Evolutionary conservation across 2,113 vertebrate species (phyloP).

Genomic region (Xyrauchen texanus): DNA sequence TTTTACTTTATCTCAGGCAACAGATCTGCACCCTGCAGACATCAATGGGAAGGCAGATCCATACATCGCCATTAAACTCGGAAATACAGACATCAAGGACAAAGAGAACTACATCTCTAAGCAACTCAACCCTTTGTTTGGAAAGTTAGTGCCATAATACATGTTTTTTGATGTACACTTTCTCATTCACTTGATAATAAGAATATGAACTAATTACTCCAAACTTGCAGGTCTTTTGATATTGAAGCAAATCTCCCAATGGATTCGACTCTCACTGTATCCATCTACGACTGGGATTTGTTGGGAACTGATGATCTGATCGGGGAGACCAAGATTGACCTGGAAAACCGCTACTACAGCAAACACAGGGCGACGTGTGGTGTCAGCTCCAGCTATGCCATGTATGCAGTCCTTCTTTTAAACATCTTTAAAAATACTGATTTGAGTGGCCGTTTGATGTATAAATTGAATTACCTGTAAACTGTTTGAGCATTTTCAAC

Average conservation of each 20-base stretch:
- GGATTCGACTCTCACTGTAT: constrained; percentile 95
- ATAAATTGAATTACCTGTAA: no score
- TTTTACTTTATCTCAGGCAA: constrained; percentile 78
- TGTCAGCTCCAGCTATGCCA: constrained; percentile 82
- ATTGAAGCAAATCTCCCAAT: constrained; percentile 95
- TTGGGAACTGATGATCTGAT: constrained; percentile 97
- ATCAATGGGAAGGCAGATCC: constrained; percentile 98
- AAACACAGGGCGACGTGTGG: constrained; percentile 95
- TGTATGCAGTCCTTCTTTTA: constrained; percentile 69
- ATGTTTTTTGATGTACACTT: not conserved
- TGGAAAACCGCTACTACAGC: constrained; percentile 98
- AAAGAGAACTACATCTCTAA: constrained; percentile 99
- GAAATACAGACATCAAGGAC: constrained; percentile 93
- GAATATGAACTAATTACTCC: not conserved
- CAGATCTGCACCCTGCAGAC: constrained; percentile 93
- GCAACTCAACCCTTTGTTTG: constrained; percentile 95
- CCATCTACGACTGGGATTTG: constrained; percentile 96
- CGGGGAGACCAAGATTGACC: constrained; percentile 94
- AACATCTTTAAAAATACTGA: no score
- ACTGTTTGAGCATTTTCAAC: no score
- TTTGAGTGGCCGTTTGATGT: no score
- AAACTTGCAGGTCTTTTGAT: constrained; percentile 85
- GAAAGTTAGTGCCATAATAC: constrained; percentile 82
- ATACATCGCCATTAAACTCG: constrained; percentile 90
- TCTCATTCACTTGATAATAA: not conserved